Percentiles rank a stretch among this genome's conserved stretches.
These are phyloP conservation scores for Crotalus helleri DNA, from an alignment of 2,113 vertebrate species.

Conservation along the genomic window DNA sequence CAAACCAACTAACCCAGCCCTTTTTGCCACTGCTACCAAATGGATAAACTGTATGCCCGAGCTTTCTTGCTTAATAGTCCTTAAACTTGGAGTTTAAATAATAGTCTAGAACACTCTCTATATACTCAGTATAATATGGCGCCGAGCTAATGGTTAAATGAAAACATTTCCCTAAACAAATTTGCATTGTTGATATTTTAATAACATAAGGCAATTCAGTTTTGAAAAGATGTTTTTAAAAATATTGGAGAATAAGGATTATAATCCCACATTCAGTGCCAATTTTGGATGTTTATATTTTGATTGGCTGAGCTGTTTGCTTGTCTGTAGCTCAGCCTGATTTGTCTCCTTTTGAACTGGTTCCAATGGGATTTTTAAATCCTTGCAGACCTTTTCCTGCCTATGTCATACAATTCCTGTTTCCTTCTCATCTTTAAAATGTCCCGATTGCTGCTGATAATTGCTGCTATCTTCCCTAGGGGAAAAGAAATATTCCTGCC, in stretches of 20 bases:
- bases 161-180: neutral
- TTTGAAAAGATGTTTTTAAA: neutral
- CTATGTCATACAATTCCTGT: neutral
- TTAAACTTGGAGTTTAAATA: neutral
- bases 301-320: neutral
- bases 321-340: neutral
- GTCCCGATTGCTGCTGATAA: neutral
- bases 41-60: neutral
- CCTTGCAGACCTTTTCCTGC: neutral
- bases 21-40: neutral
- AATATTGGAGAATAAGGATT: neutral
- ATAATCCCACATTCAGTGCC: neutral
- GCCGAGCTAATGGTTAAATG: neutral
- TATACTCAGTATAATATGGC: neutral
- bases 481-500: neutral
- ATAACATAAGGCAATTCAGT: neutral
- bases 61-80: neutral
- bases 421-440: neutral
- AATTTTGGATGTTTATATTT: neutral
- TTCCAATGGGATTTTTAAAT: neutral
- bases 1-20: neutral
- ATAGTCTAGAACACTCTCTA: neutral
- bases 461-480: neutral
- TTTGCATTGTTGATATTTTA: neutral
- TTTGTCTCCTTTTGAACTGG: neutral